Conservation (phyloP, 2,888 invertebrate species). For the Patella pellucida region DNA sequence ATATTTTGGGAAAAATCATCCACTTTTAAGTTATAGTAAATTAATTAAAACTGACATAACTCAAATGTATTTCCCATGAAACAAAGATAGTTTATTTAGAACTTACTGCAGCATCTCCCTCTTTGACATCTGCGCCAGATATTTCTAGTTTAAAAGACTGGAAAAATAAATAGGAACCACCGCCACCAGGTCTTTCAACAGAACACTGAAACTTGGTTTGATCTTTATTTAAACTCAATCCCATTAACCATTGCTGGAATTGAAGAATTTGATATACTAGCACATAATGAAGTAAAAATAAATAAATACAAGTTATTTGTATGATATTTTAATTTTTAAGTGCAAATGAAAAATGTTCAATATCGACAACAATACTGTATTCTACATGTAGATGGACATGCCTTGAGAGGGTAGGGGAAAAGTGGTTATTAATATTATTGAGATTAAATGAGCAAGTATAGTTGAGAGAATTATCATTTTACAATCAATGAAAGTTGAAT, state of each 20-base stretch:
- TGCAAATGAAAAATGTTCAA: no score
- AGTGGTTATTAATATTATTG: no score
- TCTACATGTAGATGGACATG: no score
- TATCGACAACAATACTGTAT: no score
- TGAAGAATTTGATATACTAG: neutral
- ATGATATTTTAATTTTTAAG: neutral
- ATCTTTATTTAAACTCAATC: slow-evolving; percentile 15
- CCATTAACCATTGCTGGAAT: slow-evolving; percentile 28
- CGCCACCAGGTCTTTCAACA: slow-evolving; percentile 31
- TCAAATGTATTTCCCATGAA: no score
- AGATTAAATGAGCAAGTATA: no score
- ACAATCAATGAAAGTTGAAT: no score
- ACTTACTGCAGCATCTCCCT: neutral
- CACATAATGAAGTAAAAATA: neutral
- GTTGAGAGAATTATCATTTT: no score
- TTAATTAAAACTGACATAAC: no score
- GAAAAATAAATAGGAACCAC: slow-evolving; percentile 37
- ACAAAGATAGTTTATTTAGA: neutral
- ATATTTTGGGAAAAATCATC: no score
- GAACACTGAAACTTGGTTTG: slow-evolving; percentile 27
- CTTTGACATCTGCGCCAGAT: slow-evolving; percentile 27
- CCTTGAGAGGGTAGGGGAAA: no score
- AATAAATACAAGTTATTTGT: neutral
- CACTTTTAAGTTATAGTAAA: no score
- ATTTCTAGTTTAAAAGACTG: slow-evolving; percentile 34